These are phyloP conservation scores for Hephaestus fuliginosus DNA, from an alignment of 2,797 vertebrate species.

Conservation along the genomic window DNA sequence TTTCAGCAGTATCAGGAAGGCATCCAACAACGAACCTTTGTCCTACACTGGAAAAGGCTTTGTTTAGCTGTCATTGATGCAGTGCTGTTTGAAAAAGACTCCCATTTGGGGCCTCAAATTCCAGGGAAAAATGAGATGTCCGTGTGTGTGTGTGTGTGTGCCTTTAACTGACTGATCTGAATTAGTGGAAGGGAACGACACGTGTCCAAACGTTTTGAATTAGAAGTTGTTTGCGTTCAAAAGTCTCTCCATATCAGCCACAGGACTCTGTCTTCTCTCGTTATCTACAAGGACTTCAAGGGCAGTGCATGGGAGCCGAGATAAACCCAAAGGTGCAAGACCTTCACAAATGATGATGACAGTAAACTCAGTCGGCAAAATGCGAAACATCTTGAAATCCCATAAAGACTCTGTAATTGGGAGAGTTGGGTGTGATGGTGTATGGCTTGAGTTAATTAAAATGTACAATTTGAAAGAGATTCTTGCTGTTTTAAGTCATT, in stretches of 20 bases:
- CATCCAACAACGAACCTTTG: background rate
- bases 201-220: background rate
- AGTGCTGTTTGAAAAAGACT: background rate
- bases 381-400: background rate
- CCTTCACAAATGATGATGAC: background rate
- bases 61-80: background rate
- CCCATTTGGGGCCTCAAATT: background rate
- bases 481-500: background rate
- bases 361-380: background rate
- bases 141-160: no score
- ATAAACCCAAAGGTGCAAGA: constrained; percentile 16
- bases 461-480: no score
- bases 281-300: constrained; percentile 47
- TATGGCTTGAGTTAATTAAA: background rate
- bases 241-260: background rate
- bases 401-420: background rate
- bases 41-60: background rate
- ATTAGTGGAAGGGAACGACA: no score
- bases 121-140: background rate
- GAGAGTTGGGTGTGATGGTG: no score
- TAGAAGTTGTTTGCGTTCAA: constrained; percentile 8
- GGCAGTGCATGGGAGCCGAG: background rate
- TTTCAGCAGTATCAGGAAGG: background rate
- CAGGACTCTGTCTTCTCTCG: background rate
- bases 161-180: no score